These are phyloP conservation scores for Drosophila flavopinicola DNA, from an alignment of 2,888 invertebrate genomes.

Conservation along the genomic window DNA sequence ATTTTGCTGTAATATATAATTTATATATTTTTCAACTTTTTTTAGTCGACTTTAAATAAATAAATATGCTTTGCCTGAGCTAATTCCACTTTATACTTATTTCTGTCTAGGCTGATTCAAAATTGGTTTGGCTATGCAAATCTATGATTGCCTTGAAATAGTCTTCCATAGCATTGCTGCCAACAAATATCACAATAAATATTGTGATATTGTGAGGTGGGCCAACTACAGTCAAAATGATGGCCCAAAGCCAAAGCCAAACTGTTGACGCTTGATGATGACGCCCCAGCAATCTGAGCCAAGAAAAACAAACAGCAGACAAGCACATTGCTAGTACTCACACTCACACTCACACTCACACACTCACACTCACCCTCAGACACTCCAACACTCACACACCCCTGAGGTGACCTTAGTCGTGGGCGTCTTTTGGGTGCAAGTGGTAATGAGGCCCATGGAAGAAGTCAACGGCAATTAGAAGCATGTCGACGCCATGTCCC, in stretches of 20 bases:
- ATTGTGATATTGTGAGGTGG: too few relatives aligned
- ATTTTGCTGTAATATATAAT: too few relatives aligned
- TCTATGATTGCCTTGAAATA: constrained; percentile 1
- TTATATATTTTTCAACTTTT: too few relatives aligned
- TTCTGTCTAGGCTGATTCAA: too few relatives aligned
- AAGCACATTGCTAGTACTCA: constrained; percentile 11
- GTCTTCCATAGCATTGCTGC: background rate
- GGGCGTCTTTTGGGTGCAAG: constrained; percentile 32
- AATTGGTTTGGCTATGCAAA: too few relatives aligned
- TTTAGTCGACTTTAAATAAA: too few relatives aligned
- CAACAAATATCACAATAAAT: background rate
- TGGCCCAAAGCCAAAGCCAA: constrained; percentile 33
- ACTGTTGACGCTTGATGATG: constrained; percentile 46
- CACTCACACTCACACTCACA: constrained; percentile 2
- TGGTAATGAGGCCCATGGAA: constrained; percentile 62
- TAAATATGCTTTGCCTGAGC: too few relatives aligned
- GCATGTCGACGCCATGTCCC: constrained; percentile 40
- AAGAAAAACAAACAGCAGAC: constrained; percentile 32
- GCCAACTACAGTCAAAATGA: constrained; percentile 43
- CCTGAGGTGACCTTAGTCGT: constrained; percentile 51
- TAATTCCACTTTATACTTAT: too few relatives aligned
- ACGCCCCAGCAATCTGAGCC: constrained; percentile 5
- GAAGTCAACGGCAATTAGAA: constrained; percentile 68
- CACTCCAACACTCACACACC: constrained; percentile 1
- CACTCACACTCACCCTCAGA: background rate